phyloP scores from a whole-genome alignment of 2,113 vertebrate genomes.

The Periophthalmus modestus region DNA sequence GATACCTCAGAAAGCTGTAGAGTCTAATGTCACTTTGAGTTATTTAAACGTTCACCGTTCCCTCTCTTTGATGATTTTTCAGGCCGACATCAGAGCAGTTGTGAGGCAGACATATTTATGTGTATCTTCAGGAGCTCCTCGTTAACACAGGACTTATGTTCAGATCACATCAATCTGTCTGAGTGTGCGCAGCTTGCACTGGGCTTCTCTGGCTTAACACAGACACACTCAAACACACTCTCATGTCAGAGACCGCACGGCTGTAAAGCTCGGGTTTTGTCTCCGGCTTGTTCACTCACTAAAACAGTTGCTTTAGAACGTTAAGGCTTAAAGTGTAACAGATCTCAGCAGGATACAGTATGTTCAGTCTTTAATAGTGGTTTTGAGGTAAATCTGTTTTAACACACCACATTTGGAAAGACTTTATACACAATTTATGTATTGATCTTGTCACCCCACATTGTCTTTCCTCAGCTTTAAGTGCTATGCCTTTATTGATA shows the following conservation, averaged over 20 bases:
- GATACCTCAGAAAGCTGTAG: constrained; percentile 4
- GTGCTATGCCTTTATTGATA: background rate
- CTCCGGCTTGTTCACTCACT: constrained; percentile 16
- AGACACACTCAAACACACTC: constrained; percentile 40
- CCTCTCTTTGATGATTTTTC: background rate
- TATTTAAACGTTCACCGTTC: background rate
- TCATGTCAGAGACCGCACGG: constrained; percentile 19
- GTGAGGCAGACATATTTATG: background rate
- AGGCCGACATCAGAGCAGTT: background rate
- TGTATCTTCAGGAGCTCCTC: constrained; percentile 12
- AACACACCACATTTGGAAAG: background rate
- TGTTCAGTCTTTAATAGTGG: background rate
- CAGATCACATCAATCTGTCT: constrained; percentile 43
- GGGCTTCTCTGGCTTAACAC: constrained; percentile 48
- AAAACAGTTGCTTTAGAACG: constrained; percentile 41
- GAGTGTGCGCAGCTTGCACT: constrained; percentile 30
- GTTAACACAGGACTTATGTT: constrained; percentile 48
- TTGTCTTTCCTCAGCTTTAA: background rate
- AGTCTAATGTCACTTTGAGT: background rate
- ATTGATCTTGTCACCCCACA: background rate
- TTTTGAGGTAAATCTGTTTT: background rate
- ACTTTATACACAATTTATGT: background rate
- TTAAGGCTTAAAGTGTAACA: background rate
- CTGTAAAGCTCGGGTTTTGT: constrained; percentile 27
- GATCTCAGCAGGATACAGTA: background rate